These are phyloP conservation scores for Remorina albescens DNA, from an alignment of 2,797 vertebrate genomes.

Conservation along the genomic window DNA sequence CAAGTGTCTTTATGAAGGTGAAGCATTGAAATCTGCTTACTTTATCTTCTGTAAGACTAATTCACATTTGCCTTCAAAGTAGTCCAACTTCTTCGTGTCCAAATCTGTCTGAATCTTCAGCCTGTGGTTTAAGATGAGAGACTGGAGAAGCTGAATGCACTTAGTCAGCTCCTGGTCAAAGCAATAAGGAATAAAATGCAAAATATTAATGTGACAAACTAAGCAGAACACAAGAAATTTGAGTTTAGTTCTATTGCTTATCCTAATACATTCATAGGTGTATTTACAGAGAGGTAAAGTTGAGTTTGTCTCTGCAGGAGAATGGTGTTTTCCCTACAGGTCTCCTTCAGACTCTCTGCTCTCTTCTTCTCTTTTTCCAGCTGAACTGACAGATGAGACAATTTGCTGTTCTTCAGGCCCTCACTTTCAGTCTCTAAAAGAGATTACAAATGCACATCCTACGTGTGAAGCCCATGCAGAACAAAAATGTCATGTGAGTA, in stretches of 20 bases:
- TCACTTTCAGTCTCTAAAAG: conserved; percentile 85
- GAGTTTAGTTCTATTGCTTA: no score
- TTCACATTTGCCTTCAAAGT: conserved; percentile 90
- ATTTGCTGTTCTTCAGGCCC: conserved; percentile 82
- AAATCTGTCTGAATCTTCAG: conserved; percentile 87
- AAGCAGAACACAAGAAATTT: neutral
- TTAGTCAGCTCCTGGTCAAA: conserved; percentile 84
- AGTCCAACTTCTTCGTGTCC: conserved; percentile 87
- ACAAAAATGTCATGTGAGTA: fast-evolving
- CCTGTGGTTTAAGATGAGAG: conserved; percentile 86
- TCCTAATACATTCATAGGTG: neutral
- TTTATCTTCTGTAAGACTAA: conserved; percentile 89
- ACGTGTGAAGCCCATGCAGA: neutral
- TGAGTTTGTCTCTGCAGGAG: conserved; percentile 85
- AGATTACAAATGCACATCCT: neutral
- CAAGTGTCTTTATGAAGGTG: neutral
- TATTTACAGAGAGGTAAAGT: conserved; percentile 80
- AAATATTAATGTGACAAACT: neutral
- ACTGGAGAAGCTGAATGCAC: conserved; percentile 86
- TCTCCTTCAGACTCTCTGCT: conserved; percentile 77
- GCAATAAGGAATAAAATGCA: neutral
- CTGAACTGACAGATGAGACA: conserved; percentile 82
- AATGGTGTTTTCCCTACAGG: conserved; percentile 75
- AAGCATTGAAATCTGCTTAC: conserved; percentile 65
- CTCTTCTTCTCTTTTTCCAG: conserved; percentile 84